phyloP scores from a whole-genome alignment of 2,888 invertebrate species.

The Rhingia campestris region DNA sequence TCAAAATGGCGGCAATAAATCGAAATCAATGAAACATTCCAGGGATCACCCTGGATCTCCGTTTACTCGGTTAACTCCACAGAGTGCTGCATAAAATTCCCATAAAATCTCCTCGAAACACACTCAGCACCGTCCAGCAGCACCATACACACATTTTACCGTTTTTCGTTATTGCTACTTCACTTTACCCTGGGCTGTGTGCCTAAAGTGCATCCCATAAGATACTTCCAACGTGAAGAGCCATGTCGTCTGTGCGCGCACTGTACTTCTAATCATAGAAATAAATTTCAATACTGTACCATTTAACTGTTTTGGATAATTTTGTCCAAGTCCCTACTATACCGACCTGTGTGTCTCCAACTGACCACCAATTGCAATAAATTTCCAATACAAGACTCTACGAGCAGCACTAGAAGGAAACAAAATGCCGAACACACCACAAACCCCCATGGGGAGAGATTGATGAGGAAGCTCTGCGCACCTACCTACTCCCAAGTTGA shows the following conservation, averaged over 20 bases:
- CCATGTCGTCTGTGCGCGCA: constrained; percentile 23
- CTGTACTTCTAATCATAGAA: constrained; percentile 74
- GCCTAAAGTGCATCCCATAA: constrained; percentile 48
- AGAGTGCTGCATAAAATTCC: constrained; percentile 57
- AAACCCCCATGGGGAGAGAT: constrained; percentile 51
- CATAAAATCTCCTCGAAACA: constrained; percentile 57
- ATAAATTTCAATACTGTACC: constrained; percentile 81
- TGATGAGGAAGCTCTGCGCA: constrained; percentile 43
- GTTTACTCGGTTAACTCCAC: neutral
- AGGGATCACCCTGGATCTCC: constrained; percentile 41
- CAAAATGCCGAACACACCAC: neutral
- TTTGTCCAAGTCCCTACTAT: constrained; percentile 19
- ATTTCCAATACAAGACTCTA: constrained; percentile 25
- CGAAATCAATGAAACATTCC: constrained; percentile 57
- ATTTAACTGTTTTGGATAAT: constrained; percentile 79
- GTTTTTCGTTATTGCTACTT: constrained; percentile 22
- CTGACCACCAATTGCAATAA: constrained; percentile 66
- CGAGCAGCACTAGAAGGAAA: constrained; percentile 17
- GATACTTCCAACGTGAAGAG: constrained; percentile 32
- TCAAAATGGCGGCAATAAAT: constrained; percentile 48
- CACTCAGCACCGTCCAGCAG: neutral
- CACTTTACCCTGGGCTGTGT: neutral
- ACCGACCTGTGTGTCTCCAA: constrained; percentile 14
- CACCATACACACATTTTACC: constrained; percentile 46
- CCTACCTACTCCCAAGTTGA: neutral